These are phyloP conservation scores for Machaerirhynchus nigripectus DNA, from an alignment of 2,113 vertebrate genomes.

Conservation along the genomic window DNA sequence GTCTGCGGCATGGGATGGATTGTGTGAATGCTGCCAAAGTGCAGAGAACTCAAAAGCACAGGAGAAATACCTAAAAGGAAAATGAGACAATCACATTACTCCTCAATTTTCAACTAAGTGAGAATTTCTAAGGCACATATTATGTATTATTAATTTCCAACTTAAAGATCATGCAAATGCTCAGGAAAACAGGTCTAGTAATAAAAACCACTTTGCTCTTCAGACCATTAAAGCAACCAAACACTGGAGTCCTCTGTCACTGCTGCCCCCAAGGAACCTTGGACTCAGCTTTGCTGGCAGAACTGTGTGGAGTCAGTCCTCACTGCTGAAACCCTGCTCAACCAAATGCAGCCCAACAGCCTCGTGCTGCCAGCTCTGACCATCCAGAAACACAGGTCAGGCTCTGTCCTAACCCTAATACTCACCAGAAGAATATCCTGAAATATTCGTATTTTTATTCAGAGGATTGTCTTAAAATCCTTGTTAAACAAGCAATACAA, in stretches of 20 bases:
- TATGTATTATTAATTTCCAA: not conserved
- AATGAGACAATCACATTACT: not conserved
- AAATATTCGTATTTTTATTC: not conserved
- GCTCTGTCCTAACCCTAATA: not conserved
- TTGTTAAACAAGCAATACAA: not conserved
- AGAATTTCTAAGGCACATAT: not conserved
- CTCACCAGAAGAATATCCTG: not conserved
- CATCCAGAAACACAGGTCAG: not conserved
- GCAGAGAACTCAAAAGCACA: not conserved
- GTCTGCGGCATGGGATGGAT: not conserved
- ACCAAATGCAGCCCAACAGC: not conserved
- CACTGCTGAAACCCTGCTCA: not conserved
- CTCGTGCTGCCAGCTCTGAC: not conserved
- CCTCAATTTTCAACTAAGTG: not conserved
- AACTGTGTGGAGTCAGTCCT: not conserved
- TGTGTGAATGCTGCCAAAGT: not conserved
- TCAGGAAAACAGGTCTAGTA: not conserved
- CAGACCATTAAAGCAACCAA: not conserved
- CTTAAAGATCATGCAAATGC: not conserved
- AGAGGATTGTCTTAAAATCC: not conserved
- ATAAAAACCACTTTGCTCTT: not conserved
- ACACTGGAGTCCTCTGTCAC: not conserved
- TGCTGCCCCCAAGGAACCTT: not conserved
- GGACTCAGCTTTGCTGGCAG: not conserved
- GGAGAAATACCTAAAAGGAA: not conserved